phyloP scores from a whole-genome alignment of 2,797 vertebrate genomes.

The Enteromius thamalakanensis region DNA sequence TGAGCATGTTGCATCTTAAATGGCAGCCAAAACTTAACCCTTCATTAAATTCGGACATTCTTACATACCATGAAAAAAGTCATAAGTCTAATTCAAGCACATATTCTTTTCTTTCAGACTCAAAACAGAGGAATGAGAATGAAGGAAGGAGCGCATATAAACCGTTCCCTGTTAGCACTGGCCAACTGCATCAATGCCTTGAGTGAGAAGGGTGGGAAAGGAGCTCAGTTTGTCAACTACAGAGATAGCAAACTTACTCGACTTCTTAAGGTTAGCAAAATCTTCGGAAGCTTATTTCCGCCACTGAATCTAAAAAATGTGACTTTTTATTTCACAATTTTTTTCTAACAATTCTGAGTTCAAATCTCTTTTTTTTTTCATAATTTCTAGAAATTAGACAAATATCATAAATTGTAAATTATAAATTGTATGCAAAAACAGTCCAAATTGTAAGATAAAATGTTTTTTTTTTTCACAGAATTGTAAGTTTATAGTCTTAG shows the following conservation, averaged over 20 bases:
- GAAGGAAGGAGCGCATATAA: constrained; percentile 95
- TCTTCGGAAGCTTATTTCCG: not conserved
- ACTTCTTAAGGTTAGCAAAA: constrained; percentile 84
- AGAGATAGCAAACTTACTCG: constrained; percentile 94
- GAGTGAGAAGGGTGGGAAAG: constrained; percentile 82
- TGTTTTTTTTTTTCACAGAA: not conserved
- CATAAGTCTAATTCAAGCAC: not conserved
- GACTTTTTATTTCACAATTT: not conserved
- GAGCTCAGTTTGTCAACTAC: constrained; percentile 86
- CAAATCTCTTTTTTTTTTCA: not conserved
- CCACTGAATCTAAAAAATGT: not conserved
- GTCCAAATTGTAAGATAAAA: not conserved
- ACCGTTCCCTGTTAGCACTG: constrained; percentile 90
- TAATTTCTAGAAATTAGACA: not conserved
- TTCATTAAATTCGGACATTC: not conserved
- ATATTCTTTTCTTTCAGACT: constrained; percentile 73
- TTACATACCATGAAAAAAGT: not conserved
- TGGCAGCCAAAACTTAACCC: constrained; percentile 18
- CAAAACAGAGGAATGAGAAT: constrained; percentile 91
- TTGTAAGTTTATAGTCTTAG: not conserved
- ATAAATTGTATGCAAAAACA: not conserved
- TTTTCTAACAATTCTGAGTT: not conserved
- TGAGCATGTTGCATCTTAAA: not conserved
- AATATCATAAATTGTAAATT: not conserved
- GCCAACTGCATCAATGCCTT: constrained; percentile 96